Evolutionary conservation across 2,888 invertebrate genomes (phyloP), one percentile per base, ranked within the genome.

Genomic region (Cepaea hortensis): DNA sequence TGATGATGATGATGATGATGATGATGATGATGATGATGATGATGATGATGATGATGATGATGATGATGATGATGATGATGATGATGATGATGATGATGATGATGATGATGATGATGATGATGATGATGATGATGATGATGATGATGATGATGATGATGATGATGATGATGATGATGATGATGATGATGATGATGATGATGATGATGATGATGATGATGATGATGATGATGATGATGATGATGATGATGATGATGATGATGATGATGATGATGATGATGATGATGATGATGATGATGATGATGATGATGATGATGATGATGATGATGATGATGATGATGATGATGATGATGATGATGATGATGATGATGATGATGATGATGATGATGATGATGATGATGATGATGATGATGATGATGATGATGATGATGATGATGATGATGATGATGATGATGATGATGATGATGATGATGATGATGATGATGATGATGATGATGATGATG

Each of bases 1-100:
- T 79, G 80, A 79, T 79, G 80, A 55, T 79, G 80, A 50, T 79
- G 80, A 7, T 79, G 80, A 50, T 79, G 80, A 79, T 79, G 50
- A 79, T 79, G 55, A 50, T 79, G 55, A 79, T 79, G 55, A 79
- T 79, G 55, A 79, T 79, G 80, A 79, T 55, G 80, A 79, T 79
- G 80, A 79, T 79, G 80, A 79, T 79, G 80, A 55, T 79, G 80
- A 65, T n/a, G 46, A 65, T 13, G 23, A 65, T 15, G n/a, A 65
- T 61, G 35, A 65, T n/a, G 68, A 81, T 13, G 35, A 65, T n/a
- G 68, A 81, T 61, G 23, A 65, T 3, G n/a, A 81, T 61, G 35
- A 65, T n/a, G 46, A 81, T 13, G 23, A 23, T 23, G n/a, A 15
- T 68, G n/a, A 68, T n/a, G n/a, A 68, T n/a, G n/a, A 68, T 68